These are phyloP conservation scores for Grammomys dolichurus DNA, from an alignment of 2,113 vertebrate genomes.

Conservation along the genomic window DNA sequence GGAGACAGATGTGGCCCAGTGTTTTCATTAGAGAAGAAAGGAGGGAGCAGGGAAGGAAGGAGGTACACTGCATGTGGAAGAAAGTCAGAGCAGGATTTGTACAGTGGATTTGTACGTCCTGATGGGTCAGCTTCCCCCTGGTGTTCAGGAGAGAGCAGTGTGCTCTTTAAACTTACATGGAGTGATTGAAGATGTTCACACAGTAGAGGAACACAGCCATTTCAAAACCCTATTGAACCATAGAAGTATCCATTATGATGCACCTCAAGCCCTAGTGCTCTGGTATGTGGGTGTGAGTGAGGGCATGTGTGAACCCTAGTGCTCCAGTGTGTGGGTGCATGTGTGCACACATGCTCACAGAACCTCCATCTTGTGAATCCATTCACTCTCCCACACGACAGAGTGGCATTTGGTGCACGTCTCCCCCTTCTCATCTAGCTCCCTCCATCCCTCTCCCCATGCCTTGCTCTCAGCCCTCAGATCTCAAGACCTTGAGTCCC, in stretches of 20 bases:
- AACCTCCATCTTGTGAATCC: neutral
- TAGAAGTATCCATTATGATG: rapidly evolving
- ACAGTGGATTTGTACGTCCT: rapidly evolving
- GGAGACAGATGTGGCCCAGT: rapidly evolving
- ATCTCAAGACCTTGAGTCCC: neutral
- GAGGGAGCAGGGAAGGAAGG: rapidly evolving
- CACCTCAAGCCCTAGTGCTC: too few species aligned
- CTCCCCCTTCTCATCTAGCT: rapidly evolving
- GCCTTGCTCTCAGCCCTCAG: too few species aligned
- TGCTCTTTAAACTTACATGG: rapidly evolving
- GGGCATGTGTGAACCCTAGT: rapidly evolving
- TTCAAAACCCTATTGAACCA: neutral
- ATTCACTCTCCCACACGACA: rapidly evolving
- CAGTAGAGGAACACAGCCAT: neutral
- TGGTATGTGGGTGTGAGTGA: neutral
- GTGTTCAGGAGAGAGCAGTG: neutral
- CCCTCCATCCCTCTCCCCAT: too few species aligned
- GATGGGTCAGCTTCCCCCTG: neutral
- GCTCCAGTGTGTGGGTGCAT: neutral
- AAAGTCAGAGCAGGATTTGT: too few species aligned
- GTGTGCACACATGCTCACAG: neutral
- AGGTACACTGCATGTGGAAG: neutral
- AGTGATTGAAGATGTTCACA: neutral
- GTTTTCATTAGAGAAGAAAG: too few species aligned
- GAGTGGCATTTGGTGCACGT: neutral